Percentiles rank a stretch among this genome's conserved stretches.
These are phyloP conservation scores for Apteryx owenii DNA, from an alignment of 2,113 vertebrate genomes.

Conservation along the genomic window DNA sequence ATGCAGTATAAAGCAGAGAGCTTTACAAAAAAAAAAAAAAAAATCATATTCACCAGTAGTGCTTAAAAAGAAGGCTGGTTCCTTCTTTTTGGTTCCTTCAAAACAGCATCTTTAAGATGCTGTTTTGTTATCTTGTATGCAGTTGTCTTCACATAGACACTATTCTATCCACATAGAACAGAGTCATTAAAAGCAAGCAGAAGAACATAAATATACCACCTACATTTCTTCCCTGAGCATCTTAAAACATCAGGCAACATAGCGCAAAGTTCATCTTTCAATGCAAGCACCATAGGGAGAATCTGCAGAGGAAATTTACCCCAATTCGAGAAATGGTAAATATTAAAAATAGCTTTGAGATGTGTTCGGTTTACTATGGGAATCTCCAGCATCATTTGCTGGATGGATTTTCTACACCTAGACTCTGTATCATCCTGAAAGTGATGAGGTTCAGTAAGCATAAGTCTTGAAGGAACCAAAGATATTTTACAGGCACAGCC, in stretches of 20 bases:
- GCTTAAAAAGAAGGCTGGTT: neutral
- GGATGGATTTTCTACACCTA: neutral
- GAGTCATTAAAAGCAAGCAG: neutral
- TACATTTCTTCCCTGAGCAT: neutral
- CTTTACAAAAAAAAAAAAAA: neutral
- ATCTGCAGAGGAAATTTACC: neutral
- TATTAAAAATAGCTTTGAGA: neutral
- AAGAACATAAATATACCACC: neutral
- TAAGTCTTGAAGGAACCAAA: neutral
- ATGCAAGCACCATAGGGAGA: neutral
- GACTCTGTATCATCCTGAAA: neutral
- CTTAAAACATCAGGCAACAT: neutral
- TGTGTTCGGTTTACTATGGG: neutral
- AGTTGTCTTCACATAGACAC: neutral
- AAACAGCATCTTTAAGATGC: neutral
- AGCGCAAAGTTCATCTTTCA: neutral
- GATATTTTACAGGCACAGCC: neutral
- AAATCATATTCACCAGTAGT: neutral
- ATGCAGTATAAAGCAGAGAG: neutral
- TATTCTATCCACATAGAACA: neutral
- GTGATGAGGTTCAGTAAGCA: neutral
- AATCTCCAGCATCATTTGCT: neutral
- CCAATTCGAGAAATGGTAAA: neutral
- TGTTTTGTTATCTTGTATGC: neutral
- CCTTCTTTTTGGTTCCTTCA: neutral